Conservation (phyloP, 1,140 invertebrate genomes). For the Scylla paramamosain region DNA sequence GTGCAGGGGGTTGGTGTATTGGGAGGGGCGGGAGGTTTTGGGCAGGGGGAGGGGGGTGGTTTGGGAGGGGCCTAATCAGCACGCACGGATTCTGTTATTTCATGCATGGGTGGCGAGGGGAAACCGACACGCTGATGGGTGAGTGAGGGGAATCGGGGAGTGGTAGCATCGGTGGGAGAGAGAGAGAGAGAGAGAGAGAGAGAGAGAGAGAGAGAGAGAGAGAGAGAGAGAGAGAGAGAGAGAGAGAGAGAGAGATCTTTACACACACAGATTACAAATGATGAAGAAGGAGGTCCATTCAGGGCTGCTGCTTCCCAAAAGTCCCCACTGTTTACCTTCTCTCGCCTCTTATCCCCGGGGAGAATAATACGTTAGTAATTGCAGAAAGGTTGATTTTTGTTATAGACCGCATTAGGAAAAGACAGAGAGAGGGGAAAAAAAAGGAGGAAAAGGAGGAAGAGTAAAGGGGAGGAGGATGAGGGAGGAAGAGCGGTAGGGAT, state of each 20-base stretch:
- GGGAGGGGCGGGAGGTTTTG: background rate
- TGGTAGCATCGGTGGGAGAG: background rate
- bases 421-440: background rate
- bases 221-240: conserved; percentile 49
- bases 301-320: too few relatives aligned
- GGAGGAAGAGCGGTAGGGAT: background rate
- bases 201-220: conserved; percentile 56
- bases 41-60: background rate
- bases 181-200: conserved; percentile 47
- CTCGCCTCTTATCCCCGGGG: background rate
- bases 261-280: background rate
- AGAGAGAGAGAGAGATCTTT: conserved; percentile 21
- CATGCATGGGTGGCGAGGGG: conserved; percentile 64
- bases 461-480: background rate
- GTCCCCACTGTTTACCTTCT: background rate
- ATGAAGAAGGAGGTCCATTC: background rate
- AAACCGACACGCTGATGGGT: conserved; percentile 49
- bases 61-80: conserved; percentile 52
- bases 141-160: conserved; percentile 46
- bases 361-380: background rate
- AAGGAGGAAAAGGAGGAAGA: background rate
- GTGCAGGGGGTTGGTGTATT: background rate
- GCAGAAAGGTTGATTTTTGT: background rate
- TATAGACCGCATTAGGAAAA: background rate
- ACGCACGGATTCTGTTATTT: conserved; percentile 68